Evolutionary conservation across 2,888 invertebrate species (phyloP), one percentile per base, ranked within the genome.

Genomic region (Hecatera dysodea): DNA sequence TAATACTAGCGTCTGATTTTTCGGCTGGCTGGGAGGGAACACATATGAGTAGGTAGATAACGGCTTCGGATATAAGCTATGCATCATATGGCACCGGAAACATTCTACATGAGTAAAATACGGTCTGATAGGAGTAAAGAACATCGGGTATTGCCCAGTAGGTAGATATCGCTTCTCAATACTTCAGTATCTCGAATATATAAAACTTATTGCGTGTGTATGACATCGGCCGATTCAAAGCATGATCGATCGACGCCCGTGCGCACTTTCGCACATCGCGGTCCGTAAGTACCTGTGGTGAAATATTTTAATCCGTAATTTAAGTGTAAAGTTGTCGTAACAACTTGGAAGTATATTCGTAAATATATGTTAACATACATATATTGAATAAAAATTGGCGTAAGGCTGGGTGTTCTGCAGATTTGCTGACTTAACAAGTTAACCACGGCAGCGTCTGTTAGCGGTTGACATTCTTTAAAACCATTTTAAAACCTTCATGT

Each of bases 231-330:
- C 80, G 82, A 85, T 88, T 87, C 87, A 88, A 87, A 88, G 85
- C 76, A 88, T 90, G 91, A 91, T 90, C 82, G 89, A 91, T 90
- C 83, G 86, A 81, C 63, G 64, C 59, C 73, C 62, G 72, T 59
- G 69, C 65, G 69, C 72, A 77, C 77, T 76, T 84, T 77, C 72
- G 74, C 67, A 82, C 72, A 70, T 72, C 61, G 66, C 61, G 66
- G 36, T 67, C 29, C 53, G 56, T 70, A 75, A 70, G 75, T 75
- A 56, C 71, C 24, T 63, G 62, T 75, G 66, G 63, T 62, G 72
- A 70, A 80, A 82, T 76, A 83, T 68, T 80, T 82, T 67, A 75
- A 69, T 67, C 67, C 63, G 59, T 66, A 60, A 82, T 71, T 74
- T 80, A 68, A 68, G 66, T 72, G 52, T 60, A 69, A 69, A 69